phyloP scores from a whole-genome alignment of 1,140 invertebrate genomes.

The Sarcophaga bullata region DNA sequence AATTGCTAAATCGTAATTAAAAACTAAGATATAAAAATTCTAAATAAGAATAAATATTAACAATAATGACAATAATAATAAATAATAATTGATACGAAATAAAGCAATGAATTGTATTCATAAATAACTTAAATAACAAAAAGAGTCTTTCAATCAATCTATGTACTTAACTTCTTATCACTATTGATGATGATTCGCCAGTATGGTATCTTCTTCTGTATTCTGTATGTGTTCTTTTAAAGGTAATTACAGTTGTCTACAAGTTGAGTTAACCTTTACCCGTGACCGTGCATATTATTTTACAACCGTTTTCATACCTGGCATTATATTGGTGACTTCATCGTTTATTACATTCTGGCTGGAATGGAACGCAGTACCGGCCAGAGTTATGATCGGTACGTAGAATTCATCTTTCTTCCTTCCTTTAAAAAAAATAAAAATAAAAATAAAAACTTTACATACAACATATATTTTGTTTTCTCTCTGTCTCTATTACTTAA shows the following conservation, averaged over 20 bases:
- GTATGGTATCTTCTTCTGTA: slow-evolving; percentile 43
- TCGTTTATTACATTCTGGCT: slow-evolving; percentile 91
- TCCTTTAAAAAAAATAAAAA: slow-evolving; percentile 6
- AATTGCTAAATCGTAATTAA: no score
- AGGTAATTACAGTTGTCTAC: slow-evolving; percentile 95
- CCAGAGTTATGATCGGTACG: slow-evolving; percentile 91
- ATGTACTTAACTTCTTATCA: neutral
- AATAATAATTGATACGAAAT: no score
- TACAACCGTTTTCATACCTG: slow-evolving; percentile 95
- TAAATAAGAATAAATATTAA: neutral
- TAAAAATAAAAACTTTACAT: slow-evolving; percentile 1
- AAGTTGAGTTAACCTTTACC: slow-evolving; percentile 90
- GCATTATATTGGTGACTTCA: slow-evolving; percentile 93
- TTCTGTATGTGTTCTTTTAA: slow-evolving; percentile 56
- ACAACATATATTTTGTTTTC: neutral
- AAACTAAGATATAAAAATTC: neutral
- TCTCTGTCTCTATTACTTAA: slow-evolving; percentile 6
- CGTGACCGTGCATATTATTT: slow-evolving; percentile 95
- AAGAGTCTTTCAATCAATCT: neutral
- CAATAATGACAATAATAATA: no score
- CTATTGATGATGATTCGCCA: slow-evolving; percentile 36
- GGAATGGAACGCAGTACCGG: slow-evolving; percentile 95
- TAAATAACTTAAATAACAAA: neutral
- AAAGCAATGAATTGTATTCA: neutral
- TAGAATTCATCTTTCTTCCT: slow-evolving; percentile 48